Base-by-base conservation (phyloP, 1,140 invertebrate species). In the Antheraea mylitta region DNA sequence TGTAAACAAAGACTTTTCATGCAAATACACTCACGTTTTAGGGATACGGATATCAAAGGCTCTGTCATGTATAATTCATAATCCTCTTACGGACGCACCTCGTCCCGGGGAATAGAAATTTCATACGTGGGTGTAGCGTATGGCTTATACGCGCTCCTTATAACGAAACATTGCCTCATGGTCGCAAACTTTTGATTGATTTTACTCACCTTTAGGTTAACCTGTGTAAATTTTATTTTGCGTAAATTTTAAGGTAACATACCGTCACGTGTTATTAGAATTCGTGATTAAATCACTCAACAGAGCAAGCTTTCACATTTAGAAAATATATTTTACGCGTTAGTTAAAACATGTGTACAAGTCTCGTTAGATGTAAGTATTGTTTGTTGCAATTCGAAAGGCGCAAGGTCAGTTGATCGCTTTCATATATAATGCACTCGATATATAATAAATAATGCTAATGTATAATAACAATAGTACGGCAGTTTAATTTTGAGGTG, bases 401-500 rank as follows among this genome's bases (percentile, higher is more conserved):
- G 59, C 58, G 61, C 70, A 72, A 72, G 58, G 53, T 30, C 70
- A 53, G 18, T 6, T 19, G 65, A 67, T 67, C 67, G 60, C 19
- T 30, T 67, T 45, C 58, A 37, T 69, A 69, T 64, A 72, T 72
- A 66, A 69, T 64, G 53, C 59, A 69, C 58, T 58, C 42, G 58
- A 69, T 62, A 65, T 66, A 58, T 67, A 71, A 71, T 69, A 62
- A 73, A 42, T 38, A 22, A 42, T 42, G 11, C 38, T 7, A 42
- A 11, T 42, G 11, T 42, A 42, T 62, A n/a, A 72, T 19, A 58
- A 58, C 65, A 60, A 62, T 65, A 70, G 62, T 61, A 62, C 68
- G 72, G 62, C 67, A 65, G 72, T 16, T 13, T 53, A 53, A n/a
- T 74, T 74, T 70, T 66, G 62, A 74, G 73, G 71, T 72, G 77